Evolutionary conservation across 2,113 vertebrate species (phyloP).

Genomic region (Pardalotus punctatus): DNA sequence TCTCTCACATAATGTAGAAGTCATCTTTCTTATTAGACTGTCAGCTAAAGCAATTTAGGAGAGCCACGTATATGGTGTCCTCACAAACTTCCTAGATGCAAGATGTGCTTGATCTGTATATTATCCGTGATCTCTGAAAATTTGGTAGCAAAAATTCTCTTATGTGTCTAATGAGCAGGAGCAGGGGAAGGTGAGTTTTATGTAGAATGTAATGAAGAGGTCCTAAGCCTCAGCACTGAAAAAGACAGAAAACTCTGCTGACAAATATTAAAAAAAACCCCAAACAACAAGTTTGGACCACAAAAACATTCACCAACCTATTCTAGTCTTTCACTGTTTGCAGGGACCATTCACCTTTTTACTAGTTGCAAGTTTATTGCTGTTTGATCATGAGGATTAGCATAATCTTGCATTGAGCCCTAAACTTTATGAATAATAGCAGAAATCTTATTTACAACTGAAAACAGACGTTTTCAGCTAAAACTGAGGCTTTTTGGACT

Average conservation of each 20-base stretch:
- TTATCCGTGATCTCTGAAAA: not conserved
- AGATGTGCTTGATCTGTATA: not conserved
- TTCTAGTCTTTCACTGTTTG: not conserved
- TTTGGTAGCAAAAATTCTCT: not conserved
- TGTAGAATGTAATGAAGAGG: not conserved
- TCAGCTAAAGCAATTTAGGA: not conserved
- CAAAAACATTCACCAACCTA: not conserved
- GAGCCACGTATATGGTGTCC: not conserved
- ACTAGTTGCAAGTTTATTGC: not conserved
- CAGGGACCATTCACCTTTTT: not conserved
- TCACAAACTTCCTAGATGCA: not conserved
- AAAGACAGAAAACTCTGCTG: not conserved
- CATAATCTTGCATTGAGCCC: not conserved
- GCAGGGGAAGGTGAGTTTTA: not conserved
- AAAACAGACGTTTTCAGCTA: slow-evolving; percentile 4
- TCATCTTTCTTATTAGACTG: not conserved
- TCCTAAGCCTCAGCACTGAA: not conserved
- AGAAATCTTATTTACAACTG: not conserved
- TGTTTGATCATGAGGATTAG: not conserved
- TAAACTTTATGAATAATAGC: not conserved
- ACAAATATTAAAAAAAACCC: not conserved
- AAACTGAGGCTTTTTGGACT: not conserved
- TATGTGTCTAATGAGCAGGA: not conserved
- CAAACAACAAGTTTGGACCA: no score
- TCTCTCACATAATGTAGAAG: not conserved